Evolutionary conservation across 2,888 invertebrate species (phyloP).

Genomic region (Drosophila pegasa): DNA sequence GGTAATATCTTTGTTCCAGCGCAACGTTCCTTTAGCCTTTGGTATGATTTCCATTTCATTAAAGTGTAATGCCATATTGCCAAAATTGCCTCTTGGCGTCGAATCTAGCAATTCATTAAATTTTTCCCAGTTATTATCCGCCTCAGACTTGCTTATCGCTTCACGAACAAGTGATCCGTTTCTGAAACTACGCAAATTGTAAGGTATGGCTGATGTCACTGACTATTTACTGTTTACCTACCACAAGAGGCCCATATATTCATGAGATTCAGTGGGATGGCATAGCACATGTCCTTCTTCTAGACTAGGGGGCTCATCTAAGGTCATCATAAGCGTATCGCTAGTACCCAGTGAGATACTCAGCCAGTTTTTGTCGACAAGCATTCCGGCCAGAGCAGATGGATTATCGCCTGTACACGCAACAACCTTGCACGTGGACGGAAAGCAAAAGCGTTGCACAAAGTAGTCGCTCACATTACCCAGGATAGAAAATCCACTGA

Average conservation of each 20-base stretch:
- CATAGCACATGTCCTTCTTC: slow-evolving; percentile 94
- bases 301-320: slow-evolving; percentile 88
- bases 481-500: slow-evolving; percentile 89
- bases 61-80: slow-evolving; percentile 89
- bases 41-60: slow-evolving; percentile 89
- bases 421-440: slow-evolving; percentile 91
- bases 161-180: slow-evolving; percentile 97
- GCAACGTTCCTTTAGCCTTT: slow-evolving; percentile 87
- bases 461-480: slow-evolving; percentile 92
- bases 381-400: slow-evolving; percentile 93
- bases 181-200: slow-evolving; percentile 88
- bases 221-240: slow-evolving; percentile 79
- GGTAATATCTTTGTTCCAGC: slow-evolving; percentile 88
- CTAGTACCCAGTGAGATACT: slow-evolving; percentile 97
- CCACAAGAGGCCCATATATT: slow-evolving; percentile 96
- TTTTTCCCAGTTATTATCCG: slow-evolving; percentile 92
- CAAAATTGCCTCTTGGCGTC: slow-evolving; percentile 96
- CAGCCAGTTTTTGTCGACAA: slow-evolving; percentile 91
- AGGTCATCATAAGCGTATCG: slow-evolving; percentile 94
- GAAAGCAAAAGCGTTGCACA: slow-evolving; percentile 94
- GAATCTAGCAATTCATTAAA: slow-evolving; percentile 92
- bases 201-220: background rate
- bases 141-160: slow-evolving; percentile 89
- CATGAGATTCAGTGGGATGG: slow-evolving; percentile 91
- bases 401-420: slow-evolving; percentile 99